Evolutionary conservation across 2,113 vertebrate species (phyloP).

Genomic region (Perognathus longimembris): DNA sequence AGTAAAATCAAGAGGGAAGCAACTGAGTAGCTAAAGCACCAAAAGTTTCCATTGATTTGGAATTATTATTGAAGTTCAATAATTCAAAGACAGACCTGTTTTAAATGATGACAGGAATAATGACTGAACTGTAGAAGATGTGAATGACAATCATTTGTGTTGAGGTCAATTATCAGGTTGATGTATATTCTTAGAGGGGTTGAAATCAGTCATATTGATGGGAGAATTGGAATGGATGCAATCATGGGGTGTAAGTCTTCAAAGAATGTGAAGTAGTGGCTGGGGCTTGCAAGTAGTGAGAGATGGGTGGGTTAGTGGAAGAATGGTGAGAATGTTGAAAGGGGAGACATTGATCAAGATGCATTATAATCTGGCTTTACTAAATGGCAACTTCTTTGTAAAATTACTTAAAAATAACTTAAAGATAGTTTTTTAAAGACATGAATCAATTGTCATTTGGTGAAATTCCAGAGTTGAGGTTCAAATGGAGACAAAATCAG

Average conservation of each 20-base stretch:
- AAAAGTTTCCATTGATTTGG: background rate
- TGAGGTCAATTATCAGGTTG: background rate
- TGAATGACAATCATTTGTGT: background rate
- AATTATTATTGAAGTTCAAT: background rate
- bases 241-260: background rate
- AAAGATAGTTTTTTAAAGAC: background rate
- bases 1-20: conserved; percentile 10
- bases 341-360: too few relatives aligned
- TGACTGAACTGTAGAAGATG: background rate
- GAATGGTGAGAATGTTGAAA: too few relatives aligned
- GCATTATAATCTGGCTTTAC: too few relatives aligned
- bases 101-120: background rate
- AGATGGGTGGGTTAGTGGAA: too few relatives aligned
- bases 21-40: background rate
- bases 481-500: background rate
- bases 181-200: background rate
- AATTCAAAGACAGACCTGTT: conserved; percentile 15
- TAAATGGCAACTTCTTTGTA: too few relatives aligned
- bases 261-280: background rate
- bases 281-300: background rate
- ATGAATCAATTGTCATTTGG: background rate
- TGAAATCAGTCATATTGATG: background rate
- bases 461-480: background rate
- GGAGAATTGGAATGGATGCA: background rate
- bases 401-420: too few relatives aligned